Base-by-base conservation (phyloP, 2,888 invertebrate species). In the Sphaerophoria taeniata region DNA sequence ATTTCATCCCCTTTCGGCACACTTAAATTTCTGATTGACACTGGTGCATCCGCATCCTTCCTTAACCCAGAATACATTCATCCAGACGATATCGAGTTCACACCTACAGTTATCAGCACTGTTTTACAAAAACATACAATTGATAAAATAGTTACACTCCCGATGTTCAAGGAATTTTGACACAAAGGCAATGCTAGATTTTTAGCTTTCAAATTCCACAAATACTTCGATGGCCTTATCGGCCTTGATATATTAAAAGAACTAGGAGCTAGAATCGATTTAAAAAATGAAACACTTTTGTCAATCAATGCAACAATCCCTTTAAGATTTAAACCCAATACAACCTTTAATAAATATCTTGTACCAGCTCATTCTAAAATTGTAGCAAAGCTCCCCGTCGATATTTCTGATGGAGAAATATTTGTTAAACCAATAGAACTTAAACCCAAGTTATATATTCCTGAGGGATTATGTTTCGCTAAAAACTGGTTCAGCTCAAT, bases 51-150 rank as follows among this genome's bases (percentile, higher is more conserved):
- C 4, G 11, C 56, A 3, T 74, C 74, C 11, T 58, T 39, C 39
- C 39, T 74, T 9, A 73, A 73, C 11, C 53, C 53, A n/a, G 45
- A 74, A 47, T 74, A 65, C n/a, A 36, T 74, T n/a, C 73, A 74
- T 36, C 63, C 63, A 4, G 45, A 65, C 11, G 56, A 74, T 34
- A 43, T 74, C 9, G 14, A 47, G 16, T 55, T 9, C 65, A 75
- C 24, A 5, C 56, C 65, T 6, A 67, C 36, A 43, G 49, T 39
- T 36, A 65, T 74, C 24, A 39, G 53, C 11, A 74, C 63, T 5
- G 43, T 65, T 4, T 47, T 49, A 24, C 12, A 12, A 16, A 58
- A 58, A 34, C 34, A 71, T 12, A 70, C 33, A 6, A 24, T 71
- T 49, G 16, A 49, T 12, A 58, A 70, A 56, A 45, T 58, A 71